Conservation (phyloP, 2,797 vertebrate species). For the Cichlasoma orientale region DNA sequence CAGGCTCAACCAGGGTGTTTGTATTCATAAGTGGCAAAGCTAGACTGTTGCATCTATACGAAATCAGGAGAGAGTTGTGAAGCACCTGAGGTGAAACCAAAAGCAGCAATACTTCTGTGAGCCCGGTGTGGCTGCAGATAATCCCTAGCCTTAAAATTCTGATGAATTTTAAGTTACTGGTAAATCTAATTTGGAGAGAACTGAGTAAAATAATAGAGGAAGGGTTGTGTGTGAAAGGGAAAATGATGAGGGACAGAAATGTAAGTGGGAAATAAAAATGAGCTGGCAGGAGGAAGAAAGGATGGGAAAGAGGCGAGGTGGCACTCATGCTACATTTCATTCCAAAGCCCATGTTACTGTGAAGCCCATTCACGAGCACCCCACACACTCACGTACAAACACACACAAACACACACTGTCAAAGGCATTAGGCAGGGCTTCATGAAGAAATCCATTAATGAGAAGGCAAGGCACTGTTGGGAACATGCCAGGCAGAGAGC, state of each 20-base stretch:
- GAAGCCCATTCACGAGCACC: slow-evolving; percentile 28
- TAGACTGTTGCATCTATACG: slow-evolving; percentile 2
- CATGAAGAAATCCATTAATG: slow-evolving; percentile 62
- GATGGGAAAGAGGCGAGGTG: slow-evolving; percentile 24
- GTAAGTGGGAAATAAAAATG: slow-evolving; percentile 9
- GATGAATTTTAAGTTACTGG: slow-evolving; percentile 13
- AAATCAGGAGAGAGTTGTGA: slow-evolving; percentile 9
- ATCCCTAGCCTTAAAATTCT: slow-evolving; percentile 18
- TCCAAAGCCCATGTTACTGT: slow-evolving; percentile 52
- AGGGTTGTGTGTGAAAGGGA: neutral
- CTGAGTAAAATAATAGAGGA: slow-evolving; percentile 17
- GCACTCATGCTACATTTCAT: slow-evolving; percentile 50
- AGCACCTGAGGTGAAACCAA: slow-evolving; percentile 27
- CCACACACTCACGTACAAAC: neutral
- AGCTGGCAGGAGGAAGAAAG: slow-evolving; percentile 7
- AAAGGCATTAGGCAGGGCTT: slow-evolving; percentile 38
- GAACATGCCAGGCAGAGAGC: slow-evolving; percentile 40
- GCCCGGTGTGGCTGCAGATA: slow-evolving; percentile 28
- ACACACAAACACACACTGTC: neutral
- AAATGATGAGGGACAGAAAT: neutral
- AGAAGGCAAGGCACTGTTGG: slow-evolving; percentile 49
- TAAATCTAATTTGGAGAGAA: slow-evolving; percentile 25
- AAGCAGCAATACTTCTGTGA: slow-evolving; percentile 4
- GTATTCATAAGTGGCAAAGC: slow-evolving; percentile 8
- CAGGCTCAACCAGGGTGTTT: slow-evolving; percentile 13